A percentile compares a stretch with the other conserved stretches of the same genome.
These are phyloP conservation scores for Papilio elwesi DNA, from an alignment of 2,888 invertebrate genomes.

Conservation along the genomic window DNA sequence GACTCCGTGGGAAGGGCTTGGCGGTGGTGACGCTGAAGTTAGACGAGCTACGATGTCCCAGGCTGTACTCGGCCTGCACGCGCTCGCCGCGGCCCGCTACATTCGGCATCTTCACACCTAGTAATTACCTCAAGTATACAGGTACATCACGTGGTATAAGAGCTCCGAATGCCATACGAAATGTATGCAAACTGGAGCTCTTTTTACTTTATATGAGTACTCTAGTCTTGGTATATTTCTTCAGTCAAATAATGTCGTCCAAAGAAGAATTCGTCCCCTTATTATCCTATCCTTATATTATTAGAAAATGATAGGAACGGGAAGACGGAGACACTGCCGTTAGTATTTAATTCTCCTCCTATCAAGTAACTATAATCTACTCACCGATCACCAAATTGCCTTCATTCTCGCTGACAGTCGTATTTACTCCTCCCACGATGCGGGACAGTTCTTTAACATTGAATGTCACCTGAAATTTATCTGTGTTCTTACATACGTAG, in stretches of 20 bases:
- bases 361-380: constrained; percentile 35
- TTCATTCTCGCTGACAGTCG: constrained; percentile 95
- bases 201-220: too few species aligned
- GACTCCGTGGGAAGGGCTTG: constrained; percentile 92
- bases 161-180: too few species aligned
- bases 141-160: too few species aligned
- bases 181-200: too few species aligned
- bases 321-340: too few species aligned
- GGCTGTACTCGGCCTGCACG: constrained; percentile 91
- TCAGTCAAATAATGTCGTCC: too few species aligned
- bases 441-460: constrained; percentile 92
- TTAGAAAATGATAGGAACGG: too few species aligned
- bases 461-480: constrained; percentile 88
- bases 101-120: constrained; percentile 90
- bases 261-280: too few species aligned
- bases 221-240: too few species aligned
- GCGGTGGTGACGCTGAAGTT: constrained; percentile 91
- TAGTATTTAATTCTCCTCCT: too few species aligned
- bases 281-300: too few species aligned
- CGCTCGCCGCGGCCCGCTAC: constrained; percentile 94
- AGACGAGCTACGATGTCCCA: constrained; percentile 92
- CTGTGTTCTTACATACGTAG: not conserved
- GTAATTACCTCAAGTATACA: constrained; percentile 30
- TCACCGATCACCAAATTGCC: constrained; percentile 89
- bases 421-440: constrained; percentile 93